Percentiles rank a stretch among this genome's conserved stretches.
Conservation (phyloP, 2,797 vertebrate species). For the Mormyrus hasselquistii region DNA sequence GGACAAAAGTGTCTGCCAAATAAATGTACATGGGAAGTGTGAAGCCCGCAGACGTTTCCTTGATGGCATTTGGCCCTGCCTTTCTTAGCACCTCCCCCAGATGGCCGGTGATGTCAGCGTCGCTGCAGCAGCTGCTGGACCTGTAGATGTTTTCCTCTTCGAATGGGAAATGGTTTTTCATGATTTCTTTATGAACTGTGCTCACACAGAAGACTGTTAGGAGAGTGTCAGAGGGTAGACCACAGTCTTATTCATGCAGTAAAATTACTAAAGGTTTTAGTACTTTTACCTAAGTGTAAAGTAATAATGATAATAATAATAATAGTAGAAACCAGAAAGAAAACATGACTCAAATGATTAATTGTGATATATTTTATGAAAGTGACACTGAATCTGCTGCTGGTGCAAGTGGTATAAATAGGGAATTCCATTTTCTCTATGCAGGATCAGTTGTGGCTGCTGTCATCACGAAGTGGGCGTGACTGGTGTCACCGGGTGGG, state of each 20-base stretch:
- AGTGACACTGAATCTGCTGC: not conserved
- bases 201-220: not conserved
- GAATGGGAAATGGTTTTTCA: not conserved
- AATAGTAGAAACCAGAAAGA: not conserved
- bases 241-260: not conserved
- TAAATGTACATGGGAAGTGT: not conserved
- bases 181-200: not conserved
- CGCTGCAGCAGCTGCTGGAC: not conserved
- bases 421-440: too few relatives aligned
- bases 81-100: not conserved
- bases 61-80: not conserved
- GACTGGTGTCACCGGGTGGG: too few relatives aligned
- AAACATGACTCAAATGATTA: not conserved
- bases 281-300: not conserved
- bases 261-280: not conserved
- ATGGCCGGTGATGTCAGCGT: not conserved
- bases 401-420: too few relatives aligned
- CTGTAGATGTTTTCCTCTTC: not conserved
- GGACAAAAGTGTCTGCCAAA: not conserved
- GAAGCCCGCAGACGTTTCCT: not conserved
- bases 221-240: not conserved
- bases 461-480: too few relatives aligned
- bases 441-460: too few relatives aligned
- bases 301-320: not conserved
- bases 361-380: not conserved